Conservation (phyloP, 2,888 invertebrate genomes). For the Melipona beecheii region DNA sequence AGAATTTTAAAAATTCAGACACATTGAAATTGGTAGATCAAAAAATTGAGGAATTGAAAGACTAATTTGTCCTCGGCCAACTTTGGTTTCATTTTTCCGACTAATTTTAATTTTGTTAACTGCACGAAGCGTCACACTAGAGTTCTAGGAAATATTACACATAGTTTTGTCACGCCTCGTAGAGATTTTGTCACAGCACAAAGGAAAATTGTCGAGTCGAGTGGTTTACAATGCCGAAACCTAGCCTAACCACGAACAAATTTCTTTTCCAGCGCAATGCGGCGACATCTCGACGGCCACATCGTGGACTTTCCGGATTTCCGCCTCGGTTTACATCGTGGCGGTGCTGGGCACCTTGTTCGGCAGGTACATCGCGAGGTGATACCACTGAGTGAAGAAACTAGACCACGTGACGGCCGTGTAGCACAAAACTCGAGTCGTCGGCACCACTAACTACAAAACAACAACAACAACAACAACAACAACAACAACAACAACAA, state of each 20-base stretch:
- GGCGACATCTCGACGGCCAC: constrained; percentile 79
- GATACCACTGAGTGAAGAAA: constrained; percentile 75
- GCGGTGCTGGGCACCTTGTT: constrained; percentile 70
- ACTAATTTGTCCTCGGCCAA: too few relatives aligned
- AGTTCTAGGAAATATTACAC: too few relatives aligned
- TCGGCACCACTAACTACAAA: constrained; percentile 48
- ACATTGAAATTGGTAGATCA: background rate
- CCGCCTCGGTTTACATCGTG: constrained; percentile 66
- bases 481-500: too few relatives aligned
- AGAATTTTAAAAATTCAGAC: too few relatives aligned
- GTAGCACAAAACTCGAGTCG: constrained; percentile 65
- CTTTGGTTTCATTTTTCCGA: too few relatives aligned
- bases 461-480: too few relatives aligned
- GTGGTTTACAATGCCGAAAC: background rate
- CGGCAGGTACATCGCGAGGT: constrained; percentile 78
- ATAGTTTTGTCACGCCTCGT: too few relatives aligned
- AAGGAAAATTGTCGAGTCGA: too few relatives aligned
- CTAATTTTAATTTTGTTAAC: too few relatives aligned
- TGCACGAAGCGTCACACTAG: too few relatives aligned
- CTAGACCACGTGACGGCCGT: constrained; percentile 66
- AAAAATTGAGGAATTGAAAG: background rate
- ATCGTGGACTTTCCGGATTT: constrained; percentile 75
- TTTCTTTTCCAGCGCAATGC: constrained; percentile 77
- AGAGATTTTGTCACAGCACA: too few relatives aligned
- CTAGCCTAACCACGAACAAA: background rate